Base-by-base conservation (phyloP, 2,113 vertebrate genomes). In the Rhinopomastus cyanomelas region DNA sequence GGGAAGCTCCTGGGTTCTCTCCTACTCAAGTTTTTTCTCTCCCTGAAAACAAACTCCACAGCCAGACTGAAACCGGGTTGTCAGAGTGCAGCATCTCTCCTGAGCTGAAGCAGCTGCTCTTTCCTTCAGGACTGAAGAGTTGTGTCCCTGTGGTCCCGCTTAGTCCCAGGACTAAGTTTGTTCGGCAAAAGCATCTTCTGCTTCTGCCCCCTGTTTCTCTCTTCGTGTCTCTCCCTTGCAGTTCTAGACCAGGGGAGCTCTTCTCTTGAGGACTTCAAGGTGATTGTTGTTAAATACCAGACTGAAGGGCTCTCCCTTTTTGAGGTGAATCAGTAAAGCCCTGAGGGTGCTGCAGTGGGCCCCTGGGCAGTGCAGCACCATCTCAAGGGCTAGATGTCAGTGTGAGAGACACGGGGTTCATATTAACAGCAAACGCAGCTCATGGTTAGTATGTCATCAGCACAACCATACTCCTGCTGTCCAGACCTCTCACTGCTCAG, bases 401-500 rank as follows among this genome's bases (percentile, higher is more conserved):
- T 7, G 36, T 22, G 73, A 53, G 60, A 1, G 1, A 39, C 32
- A 3, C 13, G 11, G 22, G 19, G 7, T 22, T 86, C 49, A 4
- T 48, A 8, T 12, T 57, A 66, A 15, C 32, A 55, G 60, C 53
- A 75, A 6, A 25, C 29, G 71, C 13, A 1, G 12, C 42, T 88
- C 27, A 0, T 17, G 44, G 30, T 30, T 85, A 6, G 34, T 65
- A 57, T 34, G 42, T 32, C 21, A 10, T 7, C 83, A n/a, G 57
- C 20, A 8, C 11, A 13, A 4, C 26, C 0, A 0, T 21, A 39
- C 59, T 75, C 39, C 8, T 52, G 42, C 42, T 74, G 29, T 48
- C 55, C 37, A 36, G 30, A 22, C 34, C n/a, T 62, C 0, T 0
- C 25, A 3, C 12, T 61, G 19, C n/a, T 42, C 22, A 3, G 25